These are phyloP conservation scores for Ochlodes sylvanus DNA, from an alignment of 2,888 invertebrate species.

Conservation along the genomic window DNA sequence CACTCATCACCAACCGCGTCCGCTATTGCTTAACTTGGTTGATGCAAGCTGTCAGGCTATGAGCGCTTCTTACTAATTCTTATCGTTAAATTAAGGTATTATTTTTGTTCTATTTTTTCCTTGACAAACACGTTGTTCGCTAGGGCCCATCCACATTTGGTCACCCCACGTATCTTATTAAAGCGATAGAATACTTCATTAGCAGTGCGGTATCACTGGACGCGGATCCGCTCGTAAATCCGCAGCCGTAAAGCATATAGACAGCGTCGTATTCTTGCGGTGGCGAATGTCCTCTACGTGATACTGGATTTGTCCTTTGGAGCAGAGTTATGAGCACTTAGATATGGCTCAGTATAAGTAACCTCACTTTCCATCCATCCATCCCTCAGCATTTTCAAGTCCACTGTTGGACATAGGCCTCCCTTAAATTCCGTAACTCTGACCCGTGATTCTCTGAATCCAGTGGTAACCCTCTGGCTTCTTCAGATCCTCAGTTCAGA, in stretches of 20 bases:
- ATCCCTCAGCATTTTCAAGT: no score
- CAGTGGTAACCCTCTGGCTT: no score
- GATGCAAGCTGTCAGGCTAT: no score
- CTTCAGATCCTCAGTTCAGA: no score
- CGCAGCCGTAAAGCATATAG: conserved; percentile 69
- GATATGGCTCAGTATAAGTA: conserved; percentile 39
- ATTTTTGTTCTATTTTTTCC: no score
- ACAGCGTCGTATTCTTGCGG: conserved; percentile 56
- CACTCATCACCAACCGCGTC: no score
- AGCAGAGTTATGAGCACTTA: conserved; percentile 33
- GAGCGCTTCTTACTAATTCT: no score
- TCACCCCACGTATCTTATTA: conserved; percentile 45
- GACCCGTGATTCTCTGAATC: no score
- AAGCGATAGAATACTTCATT: conserved; percentile 48
- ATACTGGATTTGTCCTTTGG: conserved; percentile 54
- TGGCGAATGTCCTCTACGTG: conserved; percentile 72
- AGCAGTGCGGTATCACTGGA: conserved; percentile 48
- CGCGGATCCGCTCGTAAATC: conserved; percentile 71
- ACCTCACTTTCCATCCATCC: not conserved
- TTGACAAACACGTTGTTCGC: not conserved
- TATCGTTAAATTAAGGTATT: no score
- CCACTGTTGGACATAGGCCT: no score
- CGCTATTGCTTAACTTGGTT: no score
- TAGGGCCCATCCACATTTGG: conserved; percentile 5
- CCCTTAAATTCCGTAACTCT: no score